These are phyloP conservation scores for Sylvicapra grimmia DNA, from an alignment of 2,113 vertebrate species.

Conservation along the genomic window DNA sequence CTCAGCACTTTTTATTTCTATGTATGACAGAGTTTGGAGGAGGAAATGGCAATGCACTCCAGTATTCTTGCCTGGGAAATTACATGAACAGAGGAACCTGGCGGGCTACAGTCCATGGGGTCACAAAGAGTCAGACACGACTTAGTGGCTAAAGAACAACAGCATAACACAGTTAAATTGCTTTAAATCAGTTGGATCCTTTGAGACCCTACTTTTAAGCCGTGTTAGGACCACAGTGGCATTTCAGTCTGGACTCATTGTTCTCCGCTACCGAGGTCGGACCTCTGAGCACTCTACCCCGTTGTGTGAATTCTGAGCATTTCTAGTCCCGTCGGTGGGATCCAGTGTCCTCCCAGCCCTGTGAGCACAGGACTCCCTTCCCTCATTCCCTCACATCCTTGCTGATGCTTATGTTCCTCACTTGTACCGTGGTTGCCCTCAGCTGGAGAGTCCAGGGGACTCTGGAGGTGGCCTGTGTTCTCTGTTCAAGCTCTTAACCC, in stretches of 20 bases:
- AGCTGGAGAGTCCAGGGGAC: not conserved
- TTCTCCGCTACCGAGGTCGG: not conserved
- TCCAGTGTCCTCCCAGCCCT: not conserved
- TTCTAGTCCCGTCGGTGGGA: not conserved
- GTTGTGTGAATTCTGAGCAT: not conserved
- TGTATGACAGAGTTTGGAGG: not conserved
- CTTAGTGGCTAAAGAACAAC: not conserved
- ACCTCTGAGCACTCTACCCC: not conserved
- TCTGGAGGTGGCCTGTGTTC: not conserved
- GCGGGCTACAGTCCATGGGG: not conserved
- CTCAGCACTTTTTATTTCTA: not conserved
- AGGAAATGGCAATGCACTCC: not conserved
- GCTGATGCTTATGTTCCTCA: not conserved
- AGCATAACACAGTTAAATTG: not conserved
- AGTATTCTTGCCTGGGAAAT: not conserved
- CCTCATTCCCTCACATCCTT: not conserved
- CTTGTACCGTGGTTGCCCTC: rapidly evolving
- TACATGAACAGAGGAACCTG: not conserved
- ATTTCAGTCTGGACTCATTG: not conserved
- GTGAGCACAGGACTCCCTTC: not conserved
- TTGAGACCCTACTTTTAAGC: not conserved
- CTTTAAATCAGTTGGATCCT: not conserved
- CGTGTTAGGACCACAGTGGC: not conserved
- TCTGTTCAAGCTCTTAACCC: not conserved
- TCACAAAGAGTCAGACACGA: not conserved